Conservation (phyloP, 2,888 invertebrate species). For the Metacarcinus magister region DNA sequence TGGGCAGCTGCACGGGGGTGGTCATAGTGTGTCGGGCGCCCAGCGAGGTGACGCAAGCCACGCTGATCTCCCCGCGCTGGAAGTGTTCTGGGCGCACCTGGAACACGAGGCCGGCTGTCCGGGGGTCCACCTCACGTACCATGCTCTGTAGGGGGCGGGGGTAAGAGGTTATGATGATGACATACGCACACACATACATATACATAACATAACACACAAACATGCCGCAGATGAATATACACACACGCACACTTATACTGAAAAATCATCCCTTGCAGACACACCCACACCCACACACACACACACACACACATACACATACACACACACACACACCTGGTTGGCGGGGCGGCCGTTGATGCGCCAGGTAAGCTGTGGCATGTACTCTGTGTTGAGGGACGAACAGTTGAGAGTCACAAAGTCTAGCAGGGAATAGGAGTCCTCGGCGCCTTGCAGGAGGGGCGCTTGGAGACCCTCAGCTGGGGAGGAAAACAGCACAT, state of each 20-base stretch:
- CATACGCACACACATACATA: neutral
- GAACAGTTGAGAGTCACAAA: constrained; percentile 41
- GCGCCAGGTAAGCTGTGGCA: neutral
- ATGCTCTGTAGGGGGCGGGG: neutral
- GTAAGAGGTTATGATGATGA: neutral
- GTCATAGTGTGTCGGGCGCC: neutral
- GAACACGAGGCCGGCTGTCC: neutral
- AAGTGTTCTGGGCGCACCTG: constrained; percentile 22
- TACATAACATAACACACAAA: neutral
- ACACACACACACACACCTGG: constrained; percentile 44
- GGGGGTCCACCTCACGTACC: neutral
- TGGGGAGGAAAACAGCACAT: constrained; percentile 12
- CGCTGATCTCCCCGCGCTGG: neutral
- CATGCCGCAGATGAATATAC: neutral
- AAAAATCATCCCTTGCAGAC: neutral
- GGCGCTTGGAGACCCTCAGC: constrained; percentile 4
- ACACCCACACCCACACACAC: neutral
- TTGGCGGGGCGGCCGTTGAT: constrained; percentile 35
- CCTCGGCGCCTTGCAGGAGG: neutral
- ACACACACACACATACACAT: neutral
- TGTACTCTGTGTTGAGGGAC: constrained; percentile 56
- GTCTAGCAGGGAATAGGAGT: neutral
- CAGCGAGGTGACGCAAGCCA: neutral
- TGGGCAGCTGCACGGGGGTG: neutral
- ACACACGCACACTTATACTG: neutral